Evolutionary conservation across 2,113 vertebrate species (phyloP).

Genomic region (Origma solitaria): DNA sequence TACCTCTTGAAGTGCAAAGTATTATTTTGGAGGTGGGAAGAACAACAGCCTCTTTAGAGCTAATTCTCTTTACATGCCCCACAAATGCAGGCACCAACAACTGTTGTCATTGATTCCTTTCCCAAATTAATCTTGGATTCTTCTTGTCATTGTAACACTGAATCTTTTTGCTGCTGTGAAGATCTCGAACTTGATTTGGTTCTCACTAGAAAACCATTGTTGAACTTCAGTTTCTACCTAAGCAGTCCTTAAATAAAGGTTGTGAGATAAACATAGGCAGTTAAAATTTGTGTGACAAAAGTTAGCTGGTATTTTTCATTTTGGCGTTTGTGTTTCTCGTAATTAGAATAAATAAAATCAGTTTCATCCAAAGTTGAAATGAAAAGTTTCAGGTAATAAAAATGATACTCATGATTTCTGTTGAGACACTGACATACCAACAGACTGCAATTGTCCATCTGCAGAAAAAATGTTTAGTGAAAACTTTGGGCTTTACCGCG

Average conservation of each 20-base stretch:
- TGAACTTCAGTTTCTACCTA: background rate
- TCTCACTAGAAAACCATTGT: background rate
- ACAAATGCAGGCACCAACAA: background rate
- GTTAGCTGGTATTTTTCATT: background rate
- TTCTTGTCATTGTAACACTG: background rate
- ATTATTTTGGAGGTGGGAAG: constrained; percentile 51
- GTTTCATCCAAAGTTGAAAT: background rate
- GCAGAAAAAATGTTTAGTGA: background rate
- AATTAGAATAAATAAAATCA: background rate
- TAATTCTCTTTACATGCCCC: constrained; percentile 9
- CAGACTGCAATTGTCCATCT: background rate
- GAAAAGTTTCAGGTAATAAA: background rate
- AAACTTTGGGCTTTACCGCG: accelerated
- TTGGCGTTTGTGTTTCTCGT: background rate
- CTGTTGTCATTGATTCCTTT: constrained; percentile 13
- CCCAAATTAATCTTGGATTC: background rate
- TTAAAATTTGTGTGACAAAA: background rate
- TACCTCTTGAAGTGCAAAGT: constrained; percentile 44
- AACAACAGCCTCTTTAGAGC: constrained; percentile 27
- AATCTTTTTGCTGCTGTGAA: background rate
- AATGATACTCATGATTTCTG: background rate
- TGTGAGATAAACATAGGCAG: background rate
- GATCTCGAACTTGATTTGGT: background rate
- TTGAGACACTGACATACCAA: background rate
- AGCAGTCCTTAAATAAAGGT: background rate